These are phyloP conservation scores for Trichopria drosophilae DNA, from an alignment of 2,888 invertebrate genomes.

Conservation along the genomic window DNA sequence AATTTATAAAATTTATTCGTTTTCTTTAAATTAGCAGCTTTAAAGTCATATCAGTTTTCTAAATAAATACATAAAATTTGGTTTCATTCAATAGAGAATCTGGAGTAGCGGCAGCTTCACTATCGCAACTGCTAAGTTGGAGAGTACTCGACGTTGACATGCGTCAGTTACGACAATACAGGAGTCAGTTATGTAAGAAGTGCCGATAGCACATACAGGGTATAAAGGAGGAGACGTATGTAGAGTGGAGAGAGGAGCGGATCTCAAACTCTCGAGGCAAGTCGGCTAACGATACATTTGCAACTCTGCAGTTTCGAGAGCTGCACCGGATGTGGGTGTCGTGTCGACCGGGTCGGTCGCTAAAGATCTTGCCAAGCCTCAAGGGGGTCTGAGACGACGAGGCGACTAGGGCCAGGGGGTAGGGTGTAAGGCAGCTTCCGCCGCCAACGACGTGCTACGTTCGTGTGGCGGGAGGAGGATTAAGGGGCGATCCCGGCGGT, in stretches of 20 bases:
- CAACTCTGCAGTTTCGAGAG: conserved; percentile 46
- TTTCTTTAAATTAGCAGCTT: too few species aligned
- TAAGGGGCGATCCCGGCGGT: conserved; percentile 25
- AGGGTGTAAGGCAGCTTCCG: not conserved
- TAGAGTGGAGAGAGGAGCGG: conserved; percentile 4
- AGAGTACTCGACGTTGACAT: too few species aligned
- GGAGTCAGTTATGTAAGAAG: too few species aligned
- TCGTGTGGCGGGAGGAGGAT: conserved; percentile 5
- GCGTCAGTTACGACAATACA: too few species aligned
- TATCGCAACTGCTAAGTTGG: too few species aligned
- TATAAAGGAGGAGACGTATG: not conserved
- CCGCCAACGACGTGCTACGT: too few species aligned
- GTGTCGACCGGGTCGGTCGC: conserved; percentile 9
- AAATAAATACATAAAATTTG: too few species aligned
- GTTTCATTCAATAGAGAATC: too few species aligned
- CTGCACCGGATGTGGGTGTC: conserved; percentile 28
- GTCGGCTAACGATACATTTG: conserved; percentile 45
- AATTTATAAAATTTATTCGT: too few species aligned
- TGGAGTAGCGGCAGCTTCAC: too few species aligned
- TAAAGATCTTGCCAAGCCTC: conserved; percentile 32
- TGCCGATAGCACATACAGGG: too few species aligned
- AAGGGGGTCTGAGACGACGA: not conserved
- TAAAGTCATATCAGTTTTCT: too few species aligned
- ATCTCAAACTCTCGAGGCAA: conserved; percentile 36
- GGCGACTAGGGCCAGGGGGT: not conserved